Evolutionary conservation across 2,113 vertebrate genomes (phyloP).

Genomic region (Agelaius phoeniceus): DNA sequence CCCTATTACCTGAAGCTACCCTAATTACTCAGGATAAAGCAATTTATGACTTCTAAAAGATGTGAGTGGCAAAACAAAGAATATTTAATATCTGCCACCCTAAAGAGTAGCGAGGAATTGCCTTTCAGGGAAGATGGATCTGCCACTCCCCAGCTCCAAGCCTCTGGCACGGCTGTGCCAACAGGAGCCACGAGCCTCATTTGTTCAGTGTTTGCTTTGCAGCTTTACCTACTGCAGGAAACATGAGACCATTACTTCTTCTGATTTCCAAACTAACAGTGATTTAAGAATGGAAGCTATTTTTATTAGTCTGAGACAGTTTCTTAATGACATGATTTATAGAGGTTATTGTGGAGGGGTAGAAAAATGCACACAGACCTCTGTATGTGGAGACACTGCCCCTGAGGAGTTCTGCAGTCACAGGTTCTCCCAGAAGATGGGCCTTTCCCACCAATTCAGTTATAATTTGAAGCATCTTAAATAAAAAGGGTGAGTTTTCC

Average conservation of each 20-base stretch:
- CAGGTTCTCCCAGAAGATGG: background rate
- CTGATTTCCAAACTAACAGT: background rate
- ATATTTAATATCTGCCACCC: background rate
- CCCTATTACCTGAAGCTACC: background rate
- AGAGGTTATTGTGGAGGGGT: background rate
- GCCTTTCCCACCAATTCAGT: background rate
- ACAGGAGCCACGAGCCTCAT: background rate
- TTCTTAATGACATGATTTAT: slow-evolving; percentile 1
- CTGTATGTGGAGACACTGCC: background rate
- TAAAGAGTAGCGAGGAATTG: background rate
- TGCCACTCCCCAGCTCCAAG: background rate
- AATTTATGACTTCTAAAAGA: background rate
- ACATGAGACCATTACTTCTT: background rate
- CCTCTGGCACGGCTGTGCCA: accelerated
- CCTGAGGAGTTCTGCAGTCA: background rate
- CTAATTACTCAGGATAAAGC: background rate
- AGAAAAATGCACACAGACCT: background rate
- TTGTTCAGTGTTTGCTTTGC: background rate
- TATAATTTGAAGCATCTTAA: background rate
- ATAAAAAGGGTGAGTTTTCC: background rate
- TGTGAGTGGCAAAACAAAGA: background rate
- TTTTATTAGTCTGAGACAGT: background rate
- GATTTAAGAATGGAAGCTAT: background rate
- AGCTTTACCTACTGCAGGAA: background rate
- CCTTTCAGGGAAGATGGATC: background rate